Conservation (phyloP, 2,888 invertebrate genomes). For the Blera fallax region DNA sequence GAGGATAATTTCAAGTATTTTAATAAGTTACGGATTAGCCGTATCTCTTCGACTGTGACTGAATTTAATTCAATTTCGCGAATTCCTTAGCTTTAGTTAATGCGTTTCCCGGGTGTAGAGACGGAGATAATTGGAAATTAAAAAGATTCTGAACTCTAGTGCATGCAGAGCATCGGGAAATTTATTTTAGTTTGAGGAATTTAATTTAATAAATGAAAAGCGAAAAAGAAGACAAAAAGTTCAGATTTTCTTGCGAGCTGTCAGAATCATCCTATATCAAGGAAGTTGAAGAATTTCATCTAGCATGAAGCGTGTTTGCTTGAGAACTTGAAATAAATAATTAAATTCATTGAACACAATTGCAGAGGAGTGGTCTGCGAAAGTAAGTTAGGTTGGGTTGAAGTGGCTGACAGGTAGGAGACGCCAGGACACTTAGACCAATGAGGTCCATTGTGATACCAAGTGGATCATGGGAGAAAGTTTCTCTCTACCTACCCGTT, state of each 20-base stretch:
- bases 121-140: neutral
- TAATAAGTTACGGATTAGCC: constrained; percentile 12
- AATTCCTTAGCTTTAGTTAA: neutral
- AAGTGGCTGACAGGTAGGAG: no score
- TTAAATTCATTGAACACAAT: neutral
- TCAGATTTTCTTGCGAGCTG: neutral
- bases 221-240: neutral
- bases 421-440: no score
- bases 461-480: no score
- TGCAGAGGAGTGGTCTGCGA: no score
- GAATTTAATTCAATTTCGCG: constrained; percentile 12
- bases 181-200: neutral
- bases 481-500: no score
- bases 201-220: neutral
- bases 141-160: neutral
- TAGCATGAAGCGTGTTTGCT: neutral
- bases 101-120: neutral
- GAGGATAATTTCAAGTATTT: constrained; percentile 3
- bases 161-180: neutral
- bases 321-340: neutral
- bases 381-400: no score
- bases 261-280: neutral
- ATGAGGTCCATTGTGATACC: no score
- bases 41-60: neutral
- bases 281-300: neutral